Evolutionary conservation across 1,140 invertebrate species (phyloP).

Genomic region (Nixonia krombeini): DNA sequence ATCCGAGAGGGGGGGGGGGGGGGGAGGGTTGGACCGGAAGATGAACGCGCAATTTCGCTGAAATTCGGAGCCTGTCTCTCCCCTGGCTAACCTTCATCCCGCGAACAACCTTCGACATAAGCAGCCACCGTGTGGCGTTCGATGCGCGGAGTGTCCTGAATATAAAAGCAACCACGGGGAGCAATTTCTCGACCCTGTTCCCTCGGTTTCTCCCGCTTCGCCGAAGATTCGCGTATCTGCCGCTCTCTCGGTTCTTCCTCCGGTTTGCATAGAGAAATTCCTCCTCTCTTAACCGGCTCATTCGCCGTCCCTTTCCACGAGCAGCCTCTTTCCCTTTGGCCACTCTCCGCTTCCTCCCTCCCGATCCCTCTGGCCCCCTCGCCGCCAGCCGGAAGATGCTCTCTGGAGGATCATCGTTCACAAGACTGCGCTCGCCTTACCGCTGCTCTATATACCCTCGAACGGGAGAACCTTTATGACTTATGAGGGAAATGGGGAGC

Average conservation of each 20-base stretch:
- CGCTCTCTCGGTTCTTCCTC: slow-evolving; percentile 19
- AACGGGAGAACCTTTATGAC: slow-evolving; percentile 51
- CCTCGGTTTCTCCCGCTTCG: slow-evolving; percentile 7
- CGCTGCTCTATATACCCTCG: slow-evolving; percentile 31
- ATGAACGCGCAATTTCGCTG: too few relatives aligned
- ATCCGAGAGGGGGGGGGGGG: too few relatives aligned
- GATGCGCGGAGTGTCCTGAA: slow-evolving; percentile 30
- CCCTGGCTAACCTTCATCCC: slow-evolving; percentile 2
- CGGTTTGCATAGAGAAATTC: slow-evolving; percentile 38
- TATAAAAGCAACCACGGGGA: slow-evolving; percentile 45
- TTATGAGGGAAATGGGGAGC: slow-evolving; percentile 48
- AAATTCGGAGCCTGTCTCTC: too few relatives aligned
- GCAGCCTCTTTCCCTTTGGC: slow-evolving; percentile 10
- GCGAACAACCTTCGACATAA: slow-evolving; percentile 7
- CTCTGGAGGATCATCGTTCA: slow-evolving; percentile 53
- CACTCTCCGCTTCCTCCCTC: slow-evolving; percentile 25
- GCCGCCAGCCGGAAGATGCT: slow-evolving; percentile 36
- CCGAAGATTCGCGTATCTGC: slow-evolving; percentile 12
- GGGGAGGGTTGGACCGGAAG: too few relatives aligned
- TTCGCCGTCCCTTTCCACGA: slow-evolving; percentile 27
- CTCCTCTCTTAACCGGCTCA: slow-evolving; percentile 26
- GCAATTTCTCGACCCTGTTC: slow-evolving; percentile 27
- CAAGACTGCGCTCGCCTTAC: slow-evolving; percentile 37
- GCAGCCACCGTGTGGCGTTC: slow-evolving; percentile 6
- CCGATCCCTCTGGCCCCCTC: slow-evolving; percentile 16